Conservation (phyloP, 2,797 vertebrate genomes). For the Epinephelus awoara region DNA sequence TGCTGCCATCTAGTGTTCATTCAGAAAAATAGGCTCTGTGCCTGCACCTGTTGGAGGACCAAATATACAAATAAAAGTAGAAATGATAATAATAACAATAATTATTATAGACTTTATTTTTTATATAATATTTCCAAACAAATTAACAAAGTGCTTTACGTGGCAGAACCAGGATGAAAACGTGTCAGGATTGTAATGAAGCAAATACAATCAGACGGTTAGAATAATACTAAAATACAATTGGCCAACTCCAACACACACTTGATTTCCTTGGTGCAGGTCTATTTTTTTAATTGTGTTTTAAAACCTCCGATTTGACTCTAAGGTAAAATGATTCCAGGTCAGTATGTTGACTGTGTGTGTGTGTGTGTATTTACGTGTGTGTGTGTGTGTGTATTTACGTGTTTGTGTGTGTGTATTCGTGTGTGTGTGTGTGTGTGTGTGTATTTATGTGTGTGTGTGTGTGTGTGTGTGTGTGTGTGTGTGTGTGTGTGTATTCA, state of each 20-base stretch:
- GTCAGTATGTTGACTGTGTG: neutral
- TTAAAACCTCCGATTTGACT: neutral
- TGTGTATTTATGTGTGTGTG: no score
- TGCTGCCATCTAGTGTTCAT: conserved; percentile 20
- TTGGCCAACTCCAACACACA: no score
- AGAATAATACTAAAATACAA: no score
- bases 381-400: no score
- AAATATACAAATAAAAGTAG: neutral
- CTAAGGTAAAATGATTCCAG: neutral
- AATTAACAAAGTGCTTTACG: neutral
- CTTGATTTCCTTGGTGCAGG: neutral
- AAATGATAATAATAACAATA: neutral
- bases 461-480: no score
- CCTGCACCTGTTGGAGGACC: neutral
- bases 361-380: neutral
- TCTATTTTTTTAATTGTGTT: neutral
- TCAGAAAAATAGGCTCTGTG: neutral
- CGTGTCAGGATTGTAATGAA: no score
- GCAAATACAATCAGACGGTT: neutral
- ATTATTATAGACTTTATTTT: neutral
- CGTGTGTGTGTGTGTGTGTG: no score
- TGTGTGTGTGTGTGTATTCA: conserved; percentile 60
- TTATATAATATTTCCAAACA: neutral
- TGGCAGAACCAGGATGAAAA: neutral
- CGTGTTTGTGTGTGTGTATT: no score